Base-by-base conservation (phyloP, 92 coral and sea anemone genomes). In the Phenganax subtilis region DNA sequence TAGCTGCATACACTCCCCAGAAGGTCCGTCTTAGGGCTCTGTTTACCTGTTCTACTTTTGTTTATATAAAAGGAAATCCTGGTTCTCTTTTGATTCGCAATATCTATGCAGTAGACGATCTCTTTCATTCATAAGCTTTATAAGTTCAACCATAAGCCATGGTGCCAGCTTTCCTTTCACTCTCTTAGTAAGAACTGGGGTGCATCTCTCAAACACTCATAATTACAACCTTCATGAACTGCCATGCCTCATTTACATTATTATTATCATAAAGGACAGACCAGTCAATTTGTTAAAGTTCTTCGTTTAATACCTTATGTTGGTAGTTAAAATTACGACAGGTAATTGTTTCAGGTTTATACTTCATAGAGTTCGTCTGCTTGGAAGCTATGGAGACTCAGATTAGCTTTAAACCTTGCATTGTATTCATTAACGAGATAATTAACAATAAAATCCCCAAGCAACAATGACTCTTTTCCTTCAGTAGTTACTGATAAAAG, bases 381-480 rank as follows among this genome's bases (percentile, higher is more conserved):
- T 27, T 59, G 6, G 60, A 75, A 75, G 51, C 80, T 67, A 57
- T 75, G 30, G 20, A 75, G 60, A 71, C 55, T 71, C 56, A 71
- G 28, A 52, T 37, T 71, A 71, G 75, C 54, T 71, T 71, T 71
- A 44, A 71, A 71, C 12, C 7, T 52, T 30, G 54, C 56, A 52
- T 71, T 71, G 25, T 71, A 25, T 37, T 68, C 64, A 51, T 27
- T 25, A 16, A 75, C 63, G 12, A 75, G 51, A 30, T 75, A 75
- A 57, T 75, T 75, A 3, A 75, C 80, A 75, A 53, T 75, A 54
- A 54, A 54, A 75, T 75, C 80, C 15, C 80, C 80, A 14, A 75
- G 63, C 28, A 75, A 27, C 11, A 75, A 51, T 6, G 37, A 16
- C 17, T 72, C 63, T 37, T 54, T 75, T 17, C 60, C 20, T 28